Percentiles rank a stretch among this genome's conserved stretches.
These are phyloP conservation scores for Hetaerina americana DNA, from an alignment of 1,140 invertebrate species.

Conservation along the genomic window DNA sequence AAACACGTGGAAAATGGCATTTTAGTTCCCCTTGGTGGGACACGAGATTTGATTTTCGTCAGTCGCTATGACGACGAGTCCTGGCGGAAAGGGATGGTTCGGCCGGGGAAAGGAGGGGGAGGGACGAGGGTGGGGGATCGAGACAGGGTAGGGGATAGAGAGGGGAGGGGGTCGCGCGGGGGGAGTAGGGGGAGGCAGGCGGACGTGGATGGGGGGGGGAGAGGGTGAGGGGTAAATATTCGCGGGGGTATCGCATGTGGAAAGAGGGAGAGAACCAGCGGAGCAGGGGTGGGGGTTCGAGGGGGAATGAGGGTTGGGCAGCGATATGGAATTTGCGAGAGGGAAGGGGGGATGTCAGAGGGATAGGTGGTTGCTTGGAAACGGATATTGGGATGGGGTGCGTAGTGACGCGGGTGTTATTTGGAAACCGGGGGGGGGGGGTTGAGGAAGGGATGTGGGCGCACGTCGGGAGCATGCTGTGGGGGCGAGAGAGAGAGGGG, in stretches of 20 bases:
- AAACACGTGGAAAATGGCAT: neutral
- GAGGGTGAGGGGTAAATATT: neutral
- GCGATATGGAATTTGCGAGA: no score
- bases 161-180: neutral
- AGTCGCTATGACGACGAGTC: neutral
- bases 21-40: neutral
- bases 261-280: neutral
- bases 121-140: neutral
- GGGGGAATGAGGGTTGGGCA: no score
- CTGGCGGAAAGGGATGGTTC: neutral
- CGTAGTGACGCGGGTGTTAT: no score
- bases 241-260: neutral
- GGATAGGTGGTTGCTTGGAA: no score
- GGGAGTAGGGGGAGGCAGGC: neutral
- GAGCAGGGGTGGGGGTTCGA: no score
- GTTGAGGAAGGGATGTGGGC: no score
- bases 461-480: no score
- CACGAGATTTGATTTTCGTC: neutral
- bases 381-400: no score
- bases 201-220: neutral
- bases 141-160: no score
- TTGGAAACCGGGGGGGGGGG: no score
- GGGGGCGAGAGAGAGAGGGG: no score
- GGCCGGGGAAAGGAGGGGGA: neutral
- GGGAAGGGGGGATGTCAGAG: no score